A percentile compares a stretch with the other conserved stretches of the same genome.
Evolutionary conservation across 2,797 vertebrate genomes (phyloP).

Genomic region (Enteromius trimaculatus): DNA sequence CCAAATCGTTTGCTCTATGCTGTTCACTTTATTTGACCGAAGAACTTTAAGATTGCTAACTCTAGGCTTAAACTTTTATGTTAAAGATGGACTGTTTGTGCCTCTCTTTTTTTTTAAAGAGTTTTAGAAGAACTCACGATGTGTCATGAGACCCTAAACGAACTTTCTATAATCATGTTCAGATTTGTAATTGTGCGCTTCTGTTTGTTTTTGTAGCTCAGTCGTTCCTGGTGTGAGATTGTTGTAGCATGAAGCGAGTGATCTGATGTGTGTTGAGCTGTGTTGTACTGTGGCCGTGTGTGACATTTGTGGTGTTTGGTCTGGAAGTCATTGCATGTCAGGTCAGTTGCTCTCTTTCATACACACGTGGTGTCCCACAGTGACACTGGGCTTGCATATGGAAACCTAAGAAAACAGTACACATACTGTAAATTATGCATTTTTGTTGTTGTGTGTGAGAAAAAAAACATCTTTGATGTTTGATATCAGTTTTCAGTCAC

Average conservation of each 20-base stretch:
- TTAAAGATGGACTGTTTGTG: not conserved
- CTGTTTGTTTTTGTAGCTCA: not conserved
- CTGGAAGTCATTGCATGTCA: conserved; percentile 12
- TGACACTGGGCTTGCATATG: not conserved
- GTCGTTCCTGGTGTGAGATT: not conserved
- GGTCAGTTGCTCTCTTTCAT: conserved; percentile 21
- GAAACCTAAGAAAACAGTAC: not conserved
- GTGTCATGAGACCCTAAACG: not conserved
- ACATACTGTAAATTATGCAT: not conserved
- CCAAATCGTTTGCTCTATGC: not conserved
- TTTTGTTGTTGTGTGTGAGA: not conserved
- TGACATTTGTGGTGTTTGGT: conserved; percentile 35
- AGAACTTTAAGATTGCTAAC: not conserved
- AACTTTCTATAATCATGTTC: not conserved
- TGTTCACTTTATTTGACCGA: not conserved
- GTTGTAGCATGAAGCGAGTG: conserved; percentile 18
- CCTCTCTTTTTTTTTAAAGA: not conserved
- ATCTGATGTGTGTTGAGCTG: conserved; percentile 29
- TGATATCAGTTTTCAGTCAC: not conserved
- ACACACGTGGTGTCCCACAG: not conserved
- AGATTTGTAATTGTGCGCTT: not conserved
- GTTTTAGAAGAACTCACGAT: no score
- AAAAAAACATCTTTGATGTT: not conserved
- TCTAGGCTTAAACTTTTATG: not conserved
- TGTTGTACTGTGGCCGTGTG: conserved; percentile 10